These are phyloP conservation scores for Cephalopholis sonnerati DNA, from an alignment of 2,113 vertebrate genomes.

Conservation along the genomic window DNA sequence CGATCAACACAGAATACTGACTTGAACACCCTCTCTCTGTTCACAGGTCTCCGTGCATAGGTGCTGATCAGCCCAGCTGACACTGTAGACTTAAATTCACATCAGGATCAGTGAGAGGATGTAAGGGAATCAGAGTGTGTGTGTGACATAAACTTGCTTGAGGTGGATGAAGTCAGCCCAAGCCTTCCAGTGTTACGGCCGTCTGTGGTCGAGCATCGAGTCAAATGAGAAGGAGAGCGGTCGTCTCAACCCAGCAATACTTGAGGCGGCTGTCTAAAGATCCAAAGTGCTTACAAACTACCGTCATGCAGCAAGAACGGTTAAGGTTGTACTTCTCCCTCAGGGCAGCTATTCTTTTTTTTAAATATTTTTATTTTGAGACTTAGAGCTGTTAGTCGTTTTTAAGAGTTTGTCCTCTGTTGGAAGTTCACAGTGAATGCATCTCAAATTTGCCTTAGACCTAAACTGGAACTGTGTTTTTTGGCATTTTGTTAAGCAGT, in stretches of 20 bases:
- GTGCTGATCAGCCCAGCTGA: slow-evolving; percentile 16
- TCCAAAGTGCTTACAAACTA: slow-evolving; percentile 81
- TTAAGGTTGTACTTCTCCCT: slow-evolving; percentile 67
- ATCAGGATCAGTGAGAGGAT: slow-evolving; percentile 40
- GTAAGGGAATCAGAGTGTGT: slow-evolving; percentile 49
- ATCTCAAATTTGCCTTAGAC: slow-evolving; percentile 82
- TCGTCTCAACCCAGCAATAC: slow-evolving; percentile 63
- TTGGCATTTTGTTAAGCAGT: slow-evolving; percentile 58
- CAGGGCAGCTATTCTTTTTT: slow-evolving; percentile 76
- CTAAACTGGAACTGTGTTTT: slow-evolving; percentile 77
- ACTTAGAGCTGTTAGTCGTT: slow-evolving; percentile 54
- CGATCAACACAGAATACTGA: background rate
- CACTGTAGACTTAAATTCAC: slow-evolving; percentile 13
- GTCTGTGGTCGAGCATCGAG: slow-evolving; percentile 31
- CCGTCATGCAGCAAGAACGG: slow-evolving; percentile 54
- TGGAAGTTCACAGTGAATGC: slow-evolving; percentile 64
- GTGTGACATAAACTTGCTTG: slow-evolving; percentile 49
- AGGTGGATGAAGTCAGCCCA: slow-evolving; percentile 73
- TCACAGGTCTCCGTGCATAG: slow-evolving; percentile 81
- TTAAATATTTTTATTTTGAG: slow-evolving; percentile 19
- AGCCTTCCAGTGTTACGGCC: slow-evolving; percentile 78
- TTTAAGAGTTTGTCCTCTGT: slow-evolving; percentile 51
- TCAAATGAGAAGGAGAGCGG: slow-evolving; percentile 39
- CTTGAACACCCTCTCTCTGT: background rate
- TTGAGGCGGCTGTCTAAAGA: slow-evolving; percentile 71